A percentile compares a stretch with the other conserved stretches of the same genome.
Conservation (phyloP, 2,888 invertebrate genomes). For the Xestia sexstrigata region DNA sequence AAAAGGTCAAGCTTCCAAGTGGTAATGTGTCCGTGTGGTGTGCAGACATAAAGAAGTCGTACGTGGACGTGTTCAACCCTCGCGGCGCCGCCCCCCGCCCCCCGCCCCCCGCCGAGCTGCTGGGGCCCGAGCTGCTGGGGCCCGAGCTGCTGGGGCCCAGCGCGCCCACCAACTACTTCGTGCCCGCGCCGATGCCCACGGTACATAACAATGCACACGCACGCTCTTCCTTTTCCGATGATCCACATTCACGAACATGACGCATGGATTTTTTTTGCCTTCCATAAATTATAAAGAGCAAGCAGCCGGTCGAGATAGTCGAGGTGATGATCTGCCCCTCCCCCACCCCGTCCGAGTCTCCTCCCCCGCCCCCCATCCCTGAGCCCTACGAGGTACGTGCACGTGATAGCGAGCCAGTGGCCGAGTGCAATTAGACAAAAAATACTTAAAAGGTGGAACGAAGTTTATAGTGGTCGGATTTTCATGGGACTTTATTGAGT, state of each 20-base stretch:
- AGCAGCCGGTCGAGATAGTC: slow-evolving; percentile 24
- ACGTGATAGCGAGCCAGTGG: neutral
- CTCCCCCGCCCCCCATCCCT: slow-evolving; percentile 33
- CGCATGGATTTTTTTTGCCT: too few relatives aligned
- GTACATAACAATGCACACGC: slow-evolving; percentile 17
- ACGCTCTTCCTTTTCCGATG: neutral
- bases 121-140: slow-evolving; percentile 65
- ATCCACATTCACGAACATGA: too few relatives aligned
- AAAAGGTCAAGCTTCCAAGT: too few relatives aligned
- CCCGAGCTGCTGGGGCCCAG: slow-evolving; percentile 77
- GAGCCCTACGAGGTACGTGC: slow-evolving; percentile 20
- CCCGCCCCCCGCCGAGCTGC: slow-evolving; percentile 78
- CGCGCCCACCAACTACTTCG: slow-evolving; percentile 71
- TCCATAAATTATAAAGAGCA: neutral
- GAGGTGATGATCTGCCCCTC: slow-evolving; percentile 70
- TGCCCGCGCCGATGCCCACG: slow-evolving; percentile 64
- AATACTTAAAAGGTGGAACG: too few relatives aligned
- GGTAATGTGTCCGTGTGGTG: neutral
- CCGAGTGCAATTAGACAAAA: too few relatives aligned
- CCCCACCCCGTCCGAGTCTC: slow-evolving; percentile 62
- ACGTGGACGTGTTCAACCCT: slow-evolving; percentile 97
- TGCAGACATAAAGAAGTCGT: slow-evolving; percentile 95
- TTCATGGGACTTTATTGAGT: too few relatives aligned
- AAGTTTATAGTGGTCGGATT: too few relatives aligned
- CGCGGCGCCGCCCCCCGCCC: slow-evolving; percentile 86